These are phyloP conservation scores for Rhynchomys soricoides DNA, from an alignment of 2,113 vertebrate species.

Conservation along the genomic window DNA sequence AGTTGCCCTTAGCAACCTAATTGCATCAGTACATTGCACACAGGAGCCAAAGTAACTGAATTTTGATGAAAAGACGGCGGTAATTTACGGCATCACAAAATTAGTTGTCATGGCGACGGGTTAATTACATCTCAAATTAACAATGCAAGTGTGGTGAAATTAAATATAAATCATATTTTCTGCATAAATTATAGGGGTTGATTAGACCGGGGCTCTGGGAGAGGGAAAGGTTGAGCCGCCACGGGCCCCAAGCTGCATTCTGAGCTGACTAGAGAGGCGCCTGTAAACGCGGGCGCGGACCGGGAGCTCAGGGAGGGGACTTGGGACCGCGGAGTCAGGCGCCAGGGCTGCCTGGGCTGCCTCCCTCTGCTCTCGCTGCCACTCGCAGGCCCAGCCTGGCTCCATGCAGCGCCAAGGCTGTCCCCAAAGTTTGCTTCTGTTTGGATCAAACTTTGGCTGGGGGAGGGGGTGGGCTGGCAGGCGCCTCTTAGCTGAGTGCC, in stretches of 20 bases:
- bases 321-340: slow-evolving; percentile 73
- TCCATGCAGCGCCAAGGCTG: slow-evolving; percentile 35
- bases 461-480: slow-evolving; percentile 15
- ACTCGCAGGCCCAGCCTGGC: slow-evolving; percentile 47
- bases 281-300: slow-evolving; percentile 81
- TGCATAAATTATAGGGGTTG: slow-evolving; percentile 99
- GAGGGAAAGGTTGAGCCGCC: slow-evolving; percentile 99
- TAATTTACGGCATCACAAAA: slow-evolving; percentile 99
- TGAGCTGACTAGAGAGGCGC: slow-evolving; percentile 86
- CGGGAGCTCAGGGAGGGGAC: slow-evolving; percentile 70
- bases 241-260: slow-evolving; percentile 95
- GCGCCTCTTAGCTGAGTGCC: slow-evolving; percentile 6
- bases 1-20: slow-evolving; percentile 99
- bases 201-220: slow-evolving; percentile 99
- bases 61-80: slow-evolving; percentile 99
- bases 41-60: slow-evolving; percentile 99
- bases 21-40: slow-evolving; percentile 99
- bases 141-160: slow-evolving; percentile 99
- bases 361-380: slow-evolving; percentile 73
- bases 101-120: slow-evolving; percentile 99
- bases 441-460: slow-evolving; percentile 74
- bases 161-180: slow-evolving; percentile 99
- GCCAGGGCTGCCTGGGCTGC: slow-evolving; percentile 69
- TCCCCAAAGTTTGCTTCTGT: slow-evolving; percentile 78
- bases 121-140: slow-evolving; percentile 99